Evolutionary conservation across 1,140 invertebrate genomes (phyloP).

Genomic region (Bombus vancouverensis): DNA sequence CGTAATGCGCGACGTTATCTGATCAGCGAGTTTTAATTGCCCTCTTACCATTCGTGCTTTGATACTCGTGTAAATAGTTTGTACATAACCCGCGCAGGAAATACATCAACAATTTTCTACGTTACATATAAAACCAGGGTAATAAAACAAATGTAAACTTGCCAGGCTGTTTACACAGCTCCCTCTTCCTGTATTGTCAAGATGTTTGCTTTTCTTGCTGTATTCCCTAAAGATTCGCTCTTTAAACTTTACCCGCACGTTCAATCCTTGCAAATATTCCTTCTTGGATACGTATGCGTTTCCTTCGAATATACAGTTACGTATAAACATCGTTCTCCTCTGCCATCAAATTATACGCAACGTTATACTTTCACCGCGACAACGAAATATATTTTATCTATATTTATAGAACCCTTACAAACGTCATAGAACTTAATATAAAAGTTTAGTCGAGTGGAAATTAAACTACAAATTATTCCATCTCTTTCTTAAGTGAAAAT

Average conservation of each 20-base stretch:
- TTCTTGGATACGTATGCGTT: not conserved
- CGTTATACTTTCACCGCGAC: not conserved
- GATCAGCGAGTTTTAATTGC: not conserved
- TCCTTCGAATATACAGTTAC: not conserved
- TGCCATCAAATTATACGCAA: not conserved
- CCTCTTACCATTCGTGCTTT: not conserved
- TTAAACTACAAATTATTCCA: not conserved
- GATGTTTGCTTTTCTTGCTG: not conserved
- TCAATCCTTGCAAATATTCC: not conserved
- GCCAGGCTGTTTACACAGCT: not conserved
- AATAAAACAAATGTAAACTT: constrained; percentile 11
- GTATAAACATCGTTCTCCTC: not conserved
- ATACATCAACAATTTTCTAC: not conserved
- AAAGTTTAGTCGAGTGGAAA: not conserved
- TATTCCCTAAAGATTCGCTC: constrained; percentile 5
- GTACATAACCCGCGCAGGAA: too few relatives aligned
- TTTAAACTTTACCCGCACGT: not conserved
- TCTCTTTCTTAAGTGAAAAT: not conserved
- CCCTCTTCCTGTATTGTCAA: not conserved
- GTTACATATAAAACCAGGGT: not conserved
- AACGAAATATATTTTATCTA: not conserved
- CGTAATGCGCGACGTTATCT: not conserved
- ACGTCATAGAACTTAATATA: not conserved
- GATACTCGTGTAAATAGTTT: not conserved
- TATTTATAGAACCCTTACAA: not conserved